Percentiles rank a stretch among this genome's conserved stretches.
phyloP scores from a whole-genome alignment of 1,140 invertebrate genomes.

The Potamilus streckersoni region DNA sequence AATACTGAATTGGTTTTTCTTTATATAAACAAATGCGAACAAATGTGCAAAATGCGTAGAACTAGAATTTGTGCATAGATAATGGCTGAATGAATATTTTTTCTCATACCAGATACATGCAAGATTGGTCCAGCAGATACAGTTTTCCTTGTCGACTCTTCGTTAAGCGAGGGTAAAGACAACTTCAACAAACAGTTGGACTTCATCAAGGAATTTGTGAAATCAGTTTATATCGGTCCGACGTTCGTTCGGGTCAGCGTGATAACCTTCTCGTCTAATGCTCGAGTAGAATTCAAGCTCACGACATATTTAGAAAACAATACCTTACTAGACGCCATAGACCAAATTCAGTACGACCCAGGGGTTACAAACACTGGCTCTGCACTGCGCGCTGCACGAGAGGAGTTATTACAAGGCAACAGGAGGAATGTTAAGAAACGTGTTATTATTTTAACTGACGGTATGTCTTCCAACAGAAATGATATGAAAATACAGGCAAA shows the following conservation, averaged over 20 bases:
- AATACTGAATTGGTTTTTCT: too few species aligned
- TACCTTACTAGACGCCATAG: constrained; percentile 13
- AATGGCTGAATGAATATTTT: too few species aligned
- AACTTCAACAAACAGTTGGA: constrained; percentile 17
- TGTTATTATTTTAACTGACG: constrained; percentile 13
- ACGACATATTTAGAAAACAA: constrained; percentile 3
- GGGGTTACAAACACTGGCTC: constrained; percentile 6
- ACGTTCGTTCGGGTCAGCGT: constrained; percentile 5
- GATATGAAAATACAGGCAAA: background rate
- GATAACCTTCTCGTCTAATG: constrained; percentile 10
- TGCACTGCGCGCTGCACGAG: background rate
- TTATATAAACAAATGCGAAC: too few species aligned
- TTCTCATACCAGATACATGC: constrained; percentile 4
- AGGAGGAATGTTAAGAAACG: background rate
- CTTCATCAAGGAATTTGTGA: constrained; percentile 15
- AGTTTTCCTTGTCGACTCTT: constrained; percentile 11
- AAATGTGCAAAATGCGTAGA: too few species aligned
- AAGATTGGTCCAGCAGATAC: constrained; percentile 8
- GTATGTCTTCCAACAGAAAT: constrained; percentile 4
- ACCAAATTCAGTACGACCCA: constrained; percentile 6
- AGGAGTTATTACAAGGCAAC: background rate
- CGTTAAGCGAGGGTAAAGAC: constrained; percentile 10
- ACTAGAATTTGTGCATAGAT: too few species aligned
- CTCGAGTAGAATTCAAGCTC: constrained; percentile 1
- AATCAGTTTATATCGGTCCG: constrained; percentile 5